phyloP scores from a whole-genome alignment of 1,140 invertebrate genomes.

The Panulirus ornatus region DNA sequence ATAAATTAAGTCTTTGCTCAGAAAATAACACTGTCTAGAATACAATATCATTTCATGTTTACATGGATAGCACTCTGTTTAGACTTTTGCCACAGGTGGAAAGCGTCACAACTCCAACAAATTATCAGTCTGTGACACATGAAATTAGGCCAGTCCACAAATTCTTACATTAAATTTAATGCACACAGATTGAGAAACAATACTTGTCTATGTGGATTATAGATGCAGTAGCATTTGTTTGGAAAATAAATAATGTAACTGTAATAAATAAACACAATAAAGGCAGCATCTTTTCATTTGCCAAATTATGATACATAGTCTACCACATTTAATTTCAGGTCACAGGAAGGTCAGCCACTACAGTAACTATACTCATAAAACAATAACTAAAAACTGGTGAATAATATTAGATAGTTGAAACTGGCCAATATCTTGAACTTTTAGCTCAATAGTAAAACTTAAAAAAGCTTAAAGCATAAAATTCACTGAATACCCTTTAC shows the following conservation, averaged over 20 bases:
- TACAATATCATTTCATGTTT: slow-evolving; percentile 13
- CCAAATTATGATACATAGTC: too few species aligned
- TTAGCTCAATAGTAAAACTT: background rate
- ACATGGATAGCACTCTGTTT: background rate
- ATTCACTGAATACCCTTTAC: too few species aligned
- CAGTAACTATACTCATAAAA: too few species aligned
- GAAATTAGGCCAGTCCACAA: slow-evolving; percentile 9
- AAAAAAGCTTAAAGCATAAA: too few species aligned
- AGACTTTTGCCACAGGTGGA: background rate
- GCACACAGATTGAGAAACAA: background rate
- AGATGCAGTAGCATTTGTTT: background rate
- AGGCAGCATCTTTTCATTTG: background rate
- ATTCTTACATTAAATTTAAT: slow-evolving; percentile 8
- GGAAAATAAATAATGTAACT: background rate
- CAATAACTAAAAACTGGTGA: background rate
- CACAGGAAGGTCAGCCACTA: background rate
- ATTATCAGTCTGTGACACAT: background rate
- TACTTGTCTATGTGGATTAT: background rate
- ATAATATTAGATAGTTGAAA: background rate
- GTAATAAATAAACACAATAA: background rate
- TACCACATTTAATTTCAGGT: background rate
- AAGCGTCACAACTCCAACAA: background rate
- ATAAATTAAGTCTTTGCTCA: slow-evolving; percentile 28
- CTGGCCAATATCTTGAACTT: background rate
- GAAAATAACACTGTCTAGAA: slow-evolving; percentile 40